phyloP scores from a whole-genome alignment of 2,888 invertebrate species.

The Hypomecis punctinalis region DNA sequence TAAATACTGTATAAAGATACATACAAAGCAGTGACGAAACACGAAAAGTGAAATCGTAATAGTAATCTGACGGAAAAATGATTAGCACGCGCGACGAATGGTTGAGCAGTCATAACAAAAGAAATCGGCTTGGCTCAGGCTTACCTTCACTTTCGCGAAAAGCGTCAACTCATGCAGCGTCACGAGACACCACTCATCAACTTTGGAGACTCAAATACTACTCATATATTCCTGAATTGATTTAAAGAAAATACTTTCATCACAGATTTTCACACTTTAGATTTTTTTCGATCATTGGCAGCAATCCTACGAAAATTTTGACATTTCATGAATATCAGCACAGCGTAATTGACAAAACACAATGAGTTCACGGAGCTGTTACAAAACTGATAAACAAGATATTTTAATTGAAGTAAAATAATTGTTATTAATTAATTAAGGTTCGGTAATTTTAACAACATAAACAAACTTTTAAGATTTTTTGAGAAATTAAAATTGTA shows the following conservation, averaged over 20 bases:
- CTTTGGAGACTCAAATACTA: conserved; percentile 29
- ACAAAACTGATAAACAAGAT: conserved; percentile 2
- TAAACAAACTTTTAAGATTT: conserved; percentile 6
- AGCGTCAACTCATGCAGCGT: conserved; percentile 70
- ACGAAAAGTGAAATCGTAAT: conserved; percentile 44
- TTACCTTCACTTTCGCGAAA: conserved; percentile 71
- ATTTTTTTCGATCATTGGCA: conserved; percentile 73
- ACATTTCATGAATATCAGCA: conserved; percentile 67
- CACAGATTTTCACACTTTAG: conserved; percentile 65
- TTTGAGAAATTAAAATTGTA: conserved; percentile 13
- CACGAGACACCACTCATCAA: conserved; percentile 27
- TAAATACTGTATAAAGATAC: background rate
- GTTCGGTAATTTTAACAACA: conserved; percentile 7
- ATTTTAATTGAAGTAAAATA: conserved; percentile 1
- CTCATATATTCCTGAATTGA: background rate
- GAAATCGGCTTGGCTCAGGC: conserved; percentile 49
- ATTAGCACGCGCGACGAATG: conserved; percentile 43
- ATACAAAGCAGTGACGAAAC: conserved; percentile 17
- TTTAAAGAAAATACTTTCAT: conserved; percentile 48
- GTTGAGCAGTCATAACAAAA: conserved; percentile 57
- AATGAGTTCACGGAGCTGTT: conserved; percentile 22
- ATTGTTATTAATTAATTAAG: conserved; percentile 4
- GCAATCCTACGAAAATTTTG: conserved; percentile 78
- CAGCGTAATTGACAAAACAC: conserved; percentile 51
- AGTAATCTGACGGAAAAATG: conserved; percentile 36